These are phyloP conservation scores for Hydrolagus affinis DNA, from an alignment of 2,113 vertebrate species.

Conservation along the genomic window DNA sequence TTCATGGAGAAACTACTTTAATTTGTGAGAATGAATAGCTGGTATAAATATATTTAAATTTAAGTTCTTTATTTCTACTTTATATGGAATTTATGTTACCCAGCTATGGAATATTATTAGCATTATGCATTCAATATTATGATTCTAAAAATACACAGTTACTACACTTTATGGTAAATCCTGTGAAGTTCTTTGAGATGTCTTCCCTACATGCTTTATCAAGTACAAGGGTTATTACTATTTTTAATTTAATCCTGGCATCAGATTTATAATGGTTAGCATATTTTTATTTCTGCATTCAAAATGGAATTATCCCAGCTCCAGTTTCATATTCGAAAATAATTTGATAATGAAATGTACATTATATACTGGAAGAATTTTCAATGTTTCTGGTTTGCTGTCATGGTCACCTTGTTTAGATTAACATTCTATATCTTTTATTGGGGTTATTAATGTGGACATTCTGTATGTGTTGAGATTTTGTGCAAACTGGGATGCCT, in stretches of 20 bases:
- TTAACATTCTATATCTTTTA: too few relatives aligned
- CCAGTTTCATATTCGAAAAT: not conserved
- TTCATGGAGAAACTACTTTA: constrained; percentile 13
- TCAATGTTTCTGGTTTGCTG: not conserved
- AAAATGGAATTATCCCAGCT: not conserved
- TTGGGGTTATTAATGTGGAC: too few relatives aligned
- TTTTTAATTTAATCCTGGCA: not conserved
- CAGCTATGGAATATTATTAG: not conserved
- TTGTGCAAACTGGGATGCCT: too few relatives aligned
- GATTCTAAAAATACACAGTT: not conserved
- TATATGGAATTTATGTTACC: not conserved
- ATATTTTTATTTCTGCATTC: not conserved
- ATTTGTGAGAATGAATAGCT: not conserved
- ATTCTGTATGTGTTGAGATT: too few relatives aligned
- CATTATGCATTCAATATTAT: not conserved
- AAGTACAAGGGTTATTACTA: too few relatives aligned
- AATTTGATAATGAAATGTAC: not conserved
- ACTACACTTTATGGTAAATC: too few relatives aligned
- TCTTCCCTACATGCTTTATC: too few relatives aligned
- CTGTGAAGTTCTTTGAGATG: too few relatives aligned
- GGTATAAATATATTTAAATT: not conserved
- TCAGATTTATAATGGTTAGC: not conserved
- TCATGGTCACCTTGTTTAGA: too few relatives aligned
- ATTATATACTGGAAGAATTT: not conserved
- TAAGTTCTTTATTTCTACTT: too few relatives aligned